Percentiles rank a stretch among this genome's conserved stretches.
phyloP scores from a whole-genome alignment of 2,797 vertebrate genomes.

The Apogon talboti region DNA sequence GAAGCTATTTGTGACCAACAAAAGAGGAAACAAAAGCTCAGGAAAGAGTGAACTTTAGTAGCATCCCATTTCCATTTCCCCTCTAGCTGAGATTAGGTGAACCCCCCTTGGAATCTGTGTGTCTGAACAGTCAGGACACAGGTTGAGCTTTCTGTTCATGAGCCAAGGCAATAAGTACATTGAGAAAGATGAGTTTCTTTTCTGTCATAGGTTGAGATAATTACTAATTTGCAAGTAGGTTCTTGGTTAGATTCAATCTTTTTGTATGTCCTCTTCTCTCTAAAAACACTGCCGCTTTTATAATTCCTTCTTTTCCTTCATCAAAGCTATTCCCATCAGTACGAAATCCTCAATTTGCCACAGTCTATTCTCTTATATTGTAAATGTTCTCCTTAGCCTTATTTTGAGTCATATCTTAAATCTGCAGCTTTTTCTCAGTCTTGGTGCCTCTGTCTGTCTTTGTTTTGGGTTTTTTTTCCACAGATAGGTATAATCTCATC shows the following conservation, averaged over 20 bases:
- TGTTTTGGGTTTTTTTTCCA: not conserved
- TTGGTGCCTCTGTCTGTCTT: not conserved
- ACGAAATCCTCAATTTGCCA: not conserved
- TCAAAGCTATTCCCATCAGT: not conserved
- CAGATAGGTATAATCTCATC: no score
- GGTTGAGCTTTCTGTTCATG: slow-evolving; percentile 74
- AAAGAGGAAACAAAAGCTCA: slow-evolving; percentile 34
- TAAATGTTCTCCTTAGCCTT: not conserved
- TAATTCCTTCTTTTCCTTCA: not conserved
- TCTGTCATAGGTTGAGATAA: not conserved
- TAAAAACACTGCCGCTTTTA: not conserved
- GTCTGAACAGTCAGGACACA: slow-evolving; percentile 42
- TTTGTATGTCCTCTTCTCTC: not conserved
- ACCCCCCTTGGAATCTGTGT: slow-evolving; percentile 33
- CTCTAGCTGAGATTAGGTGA: slow-evolving; percentile 54
- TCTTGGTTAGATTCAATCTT: not conserved
- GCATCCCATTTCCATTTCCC: slow-evolving; percentile 49
- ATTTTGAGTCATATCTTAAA: not conserved
- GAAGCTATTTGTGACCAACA: slow-evolving; percentile 66
- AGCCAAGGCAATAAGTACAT: slow-evolving; percentile 44
- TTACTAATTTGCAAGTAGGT: no score
- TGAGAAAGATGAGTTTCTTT: slow-evolving; percentile 26
- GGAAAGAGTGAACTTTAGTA: slow-evolving; percentile 47
- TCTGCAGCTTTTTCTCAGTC: not conserved
- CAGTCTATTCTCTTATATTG: not conserved